phyloP scores from a whole-genome alignment of 2,113 vertebrate genomes.

The Ailurus styani region DNA sequence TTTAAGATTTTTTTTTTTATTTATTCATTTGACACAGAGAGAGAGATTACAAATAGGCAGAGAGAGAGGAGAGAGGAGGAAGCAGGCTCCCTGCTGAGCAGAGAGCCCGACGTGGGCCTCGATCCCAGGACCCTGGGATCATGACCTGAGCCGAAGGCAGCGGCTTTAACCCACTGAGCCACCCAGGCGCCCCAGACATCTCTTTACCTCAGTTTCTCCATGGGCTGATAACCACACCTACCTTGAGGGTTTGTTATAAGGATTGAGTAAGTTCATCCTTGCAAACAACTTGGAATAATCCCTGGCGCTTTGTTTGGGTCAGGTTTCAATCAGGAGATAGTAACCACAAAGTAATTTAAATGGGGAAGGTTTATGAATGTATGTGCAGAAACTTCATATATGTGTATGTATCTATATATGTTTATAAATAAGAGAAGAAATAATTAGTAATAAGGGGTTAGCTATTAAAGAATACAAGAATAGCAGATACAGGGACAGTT shows the following conservation, averaged over 20 bases:
- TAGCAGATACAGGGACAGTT: background rate
- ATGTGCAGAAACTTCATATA: background rate
- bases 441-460: background rate
- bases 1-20: too few species aligned
- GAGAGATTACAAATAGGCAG: too few species aligned
- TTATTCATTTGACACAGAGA: too few species aligned
- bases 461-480: background rate
- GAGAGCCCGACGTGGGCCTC: too few species aligned
- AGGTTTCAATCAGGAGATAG: background rate
- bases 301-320: background rate
- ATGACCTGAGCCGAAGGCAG: too few species aligned
- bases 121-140: too few species aligned
- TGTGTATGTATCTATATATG: background rate
- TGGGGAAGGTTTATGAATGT: background rate
- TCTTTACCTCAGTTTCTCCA: background rate
- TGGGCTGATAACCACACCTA: background rate
- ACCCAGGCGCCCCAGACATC: background rate
- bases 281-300: background rate
- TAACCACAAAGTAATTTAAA: background rate
- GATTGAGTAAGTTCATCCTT: background rate
- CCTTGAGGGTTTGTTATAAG: background rate
- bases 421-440: background rate
- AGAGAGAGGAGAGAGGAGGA: too few species aligned
- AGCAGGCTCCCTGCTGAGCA: too few species aligned
- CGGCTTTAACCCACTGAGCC: too few species aligned